Conservation (phyloP, 1,140 invertebrate genomes). For the Pseudomyrmex flavicornis region DNA sequence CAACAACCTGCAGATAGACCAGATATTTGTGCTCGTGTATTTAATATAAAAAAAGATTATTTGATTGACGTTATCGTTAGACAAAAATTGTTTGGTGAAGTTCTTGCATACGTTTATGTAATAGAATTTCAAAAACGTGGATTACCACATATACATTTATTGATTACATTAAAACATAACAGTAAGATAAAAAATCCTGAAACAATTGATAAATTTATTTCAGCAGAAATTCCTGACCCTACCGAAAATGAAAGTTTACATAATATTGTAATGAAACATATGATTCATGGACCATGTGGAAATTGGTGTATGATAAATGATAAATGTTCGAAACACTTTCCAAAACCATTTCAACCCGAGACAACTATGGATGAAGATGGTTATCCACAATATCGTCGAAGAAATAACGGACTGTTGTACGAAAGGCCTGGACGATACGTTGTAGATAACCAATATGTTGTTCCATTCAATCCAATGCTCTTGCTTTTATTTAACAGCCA, state of each 20-base stretch:
- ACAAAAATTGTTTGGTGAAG: conserved; percentile 21
- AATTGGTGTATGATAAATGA: not conserved
- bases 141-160: not conserved
- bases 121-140: conserved; percentile 5
- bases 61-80: not conserved
- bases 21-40: not conserved
- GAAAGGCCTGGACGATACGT: not conserved
- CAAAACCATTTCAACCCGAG: not conserved
- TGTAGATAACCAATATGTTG: conserved; percentile 3
- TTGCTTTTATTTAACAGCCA: not conserved
- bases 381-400: not conserved
- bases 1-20: not conserved
- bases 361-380: not conserved
- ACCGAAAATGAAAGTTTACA: not conserved
- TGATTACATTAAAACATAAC: not conserved
- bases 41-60: too few species aligned
- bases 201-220: not conserved
- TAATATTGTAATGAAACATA: not conserved
- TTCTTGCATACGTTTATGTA: not conserved
- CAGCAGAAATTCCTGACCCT: not conserved
- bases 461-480: not conserved
- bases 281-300: not conserved
- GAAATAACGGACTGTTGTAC: not conserved
- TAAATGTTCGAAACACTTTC: not conserved
- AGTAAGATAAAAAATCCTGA: conserved; percentile 1